phyloP scores from a whole-genome alignment of 2,797 vertebrate genomes.

The Arnoldichthys spilopterus region DNA sequence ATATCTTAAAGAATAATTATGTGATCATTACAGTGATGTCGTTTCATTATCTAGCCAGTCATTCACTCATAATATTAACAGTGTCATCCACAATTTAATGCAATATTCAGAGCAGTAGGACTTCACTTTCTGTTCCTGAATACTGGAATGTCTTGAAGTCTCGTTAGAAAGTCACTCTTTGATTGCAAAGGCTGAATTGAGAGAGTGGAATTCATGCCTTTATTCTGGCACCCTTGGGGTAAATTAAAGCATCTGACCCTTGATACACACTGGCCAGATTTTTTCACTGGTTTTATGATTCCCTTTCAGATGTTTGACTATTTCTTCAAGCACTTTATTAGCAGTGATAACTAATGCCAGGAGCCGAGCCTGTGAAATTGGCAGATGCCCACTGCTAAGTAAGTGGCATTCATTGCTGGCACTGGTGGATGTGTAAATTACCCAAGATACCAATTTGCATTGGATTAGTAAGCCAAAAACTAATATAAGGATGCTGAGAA shows the following conservation, averaged over 20 bases:
- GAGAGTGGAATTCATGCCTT: background rate
- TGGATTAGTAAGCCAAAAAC: slow-evolving; percentile 1
- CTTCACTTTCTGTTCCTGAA: slow-evolving; percentile 8
- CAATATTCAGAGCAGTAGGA: slow-evolving; percentile 6
- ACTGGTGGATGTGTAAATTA: background rate
- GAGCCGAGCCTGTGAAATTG: background rate
- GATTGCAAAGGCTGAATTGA: background rate
- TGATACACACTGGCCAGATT: background rate
- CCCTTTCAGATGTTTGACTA: background rate
- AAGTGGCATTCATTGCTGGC: background rate
- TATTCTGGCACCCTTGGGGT: background rate
- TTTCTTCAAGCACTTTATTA: slow-evolving; percentile 6
- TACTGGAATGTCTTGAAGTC: background rate
- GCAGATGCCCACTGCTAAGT: background rate
- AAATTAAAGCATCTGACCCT: background rate
- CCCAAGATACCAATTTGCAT: background rate
- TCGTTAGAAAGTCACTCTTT: background rate
- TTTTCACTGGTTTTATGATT: background rate
- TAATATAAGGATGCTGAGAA: background rate
- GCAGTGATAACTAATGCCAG: slow-evolving; percentile 3
- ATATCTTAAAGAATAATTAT: slow-evolving; percentile 36
- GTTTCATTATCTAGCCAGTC: background rate
- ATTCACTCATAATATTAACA: slow-evolving; percentile 26
- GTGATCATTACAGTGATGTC: slow-evolving; percentile 12
- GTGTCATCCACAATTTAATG: slow-evolving; percentile 25